phyloP scores from a whole-genome alignment of 2,113 vertebrate species.

The Gila orcuttii region DNA sequence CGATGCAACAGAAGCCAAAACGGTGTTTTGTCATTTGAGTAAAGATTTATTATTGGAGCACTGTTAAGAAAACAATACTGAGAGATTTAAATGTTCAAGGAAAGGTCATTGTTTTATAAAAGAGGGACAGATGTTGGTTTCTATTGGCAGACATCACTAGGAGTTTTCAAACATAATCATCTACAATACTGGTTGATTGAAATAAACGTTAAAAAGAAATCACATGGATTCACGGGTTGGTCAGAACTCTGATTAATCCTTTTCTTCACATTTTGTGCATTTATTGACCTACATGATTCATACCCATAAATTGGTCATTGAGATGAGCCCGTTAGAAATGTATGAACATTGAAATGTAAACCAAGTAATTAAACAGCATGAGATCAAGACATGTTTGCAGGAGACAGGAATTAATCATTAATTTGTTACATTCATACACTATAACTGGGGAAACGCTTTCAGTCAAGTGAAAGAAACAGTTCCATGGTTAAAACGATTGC shows the following conservation, averaged over 20 bases:
- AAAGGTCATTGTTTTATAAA: constrained; percentile 27
- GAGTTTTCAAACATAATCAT: not conserved
- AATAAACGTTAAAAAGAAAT: not conserved
- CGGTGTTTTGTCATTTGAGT: not conserved
- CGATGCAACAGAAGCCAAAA: not conserved
- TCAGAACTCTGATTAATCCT: not conserved
- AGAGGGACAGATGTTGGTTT: constrained; percentile 9
- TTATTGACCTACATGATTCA: constrained; percentile 4
- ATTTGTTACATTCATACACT: constrained; percentile 19
- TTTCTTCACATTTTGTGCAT: constrained; percentile 15
- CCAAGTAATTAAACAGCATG: constrained; percentile 19
- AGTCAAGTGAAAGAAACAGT: not conserved
- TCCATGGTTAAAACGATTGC: constrained; percentile 19
- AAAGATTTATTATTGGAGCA: constrained; percentile 31
- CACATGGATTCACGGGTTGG: not conserved
- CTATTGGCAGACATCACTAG: constrained; percentile 1
- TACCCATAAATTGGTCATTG: constrained; percentile 2
- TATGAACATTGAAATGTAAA: not conserved
- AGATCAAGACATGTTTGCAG: not conserved
- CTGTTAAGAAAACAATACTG: constrained; percentile 19
- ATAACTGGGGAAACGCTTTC: not conserved
- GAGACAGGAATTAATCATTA: not conserved
- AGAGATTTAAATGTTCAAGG: constrained; percentile 13
- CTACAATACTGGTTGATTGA: not conserved
- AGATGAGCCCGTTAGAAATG: not conserved